These are phyloP conservation scores for Cephalopachus bancanus DNA, from an alignment of 2,797 vertebrate species.

Conservation along the genomic window DNA sequence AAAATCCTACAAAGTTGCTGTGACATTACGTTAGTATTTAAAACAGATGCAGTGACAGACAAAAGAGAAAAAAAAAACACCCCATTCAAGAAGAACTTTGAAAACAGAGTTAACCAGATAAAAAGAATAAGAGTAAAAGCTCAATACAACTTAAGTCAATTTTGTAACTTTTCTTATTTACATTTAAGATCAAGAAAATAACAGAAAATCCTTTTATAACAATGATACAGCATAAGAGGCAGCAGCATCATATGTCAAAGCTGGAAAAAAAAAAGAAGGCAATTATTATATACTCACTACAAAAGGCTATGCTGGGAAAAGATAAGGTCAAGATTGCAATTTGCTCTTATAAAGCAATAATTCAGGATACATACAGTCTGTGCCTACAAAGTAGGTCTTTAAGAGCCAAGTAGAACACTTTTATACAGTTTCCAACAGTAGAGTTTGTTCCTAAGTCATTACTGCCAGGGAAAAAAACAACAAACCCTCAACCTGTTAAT, in stretches of 20 bases:
- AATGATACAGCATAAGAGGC: conserved; percentile 32
- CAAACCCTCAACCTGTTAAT: conserved; percentile 17
- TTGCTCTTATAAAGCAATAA: conserved; percentile 54
- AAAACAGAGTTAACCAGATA: conserved; percentile 45
- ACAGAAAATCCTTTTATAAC: conserved; percentile 40
- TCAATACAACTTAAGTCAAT: conserved; percentile 40
- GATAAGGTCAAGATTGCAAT: conserved; percentile 18
- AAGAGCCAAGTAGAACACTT: conserved; percentile 29
- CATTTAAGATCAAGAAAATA: conserved; percentile 39
- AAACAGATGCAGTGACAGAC: conserved; percentile 45
- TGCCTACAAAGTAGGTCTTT: conserved; percentile 31
- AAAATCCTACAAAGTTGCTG: conserved; percentile 33
- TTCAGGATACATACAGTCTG: neutral
- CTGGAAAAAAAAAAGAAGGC: neutral
- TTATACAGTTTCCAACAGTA: conserved; percentile 13
- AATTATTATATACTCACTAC: conserved; percentile 57
- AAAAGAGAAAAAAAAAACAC: neutral
- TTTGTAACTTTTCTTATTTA: conserved; percentile 45
- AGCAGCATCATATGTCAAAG: conserved; percentile 22
- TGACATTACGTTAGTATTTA: conserved; percentile 57
- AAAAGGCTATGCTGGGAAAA: conserved; percentile 56
- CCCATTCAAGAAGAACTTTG: conserved; percentile 45
- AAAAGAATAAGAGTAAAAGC: neutral
- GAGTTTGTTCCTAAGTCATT: conserved; percentile 11
- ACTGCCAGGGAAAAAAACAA: neutral